phyloP scores from a whole-genome alignment of 2,113 vertebrate species.

The Sisor rabdophorus region DNA sequence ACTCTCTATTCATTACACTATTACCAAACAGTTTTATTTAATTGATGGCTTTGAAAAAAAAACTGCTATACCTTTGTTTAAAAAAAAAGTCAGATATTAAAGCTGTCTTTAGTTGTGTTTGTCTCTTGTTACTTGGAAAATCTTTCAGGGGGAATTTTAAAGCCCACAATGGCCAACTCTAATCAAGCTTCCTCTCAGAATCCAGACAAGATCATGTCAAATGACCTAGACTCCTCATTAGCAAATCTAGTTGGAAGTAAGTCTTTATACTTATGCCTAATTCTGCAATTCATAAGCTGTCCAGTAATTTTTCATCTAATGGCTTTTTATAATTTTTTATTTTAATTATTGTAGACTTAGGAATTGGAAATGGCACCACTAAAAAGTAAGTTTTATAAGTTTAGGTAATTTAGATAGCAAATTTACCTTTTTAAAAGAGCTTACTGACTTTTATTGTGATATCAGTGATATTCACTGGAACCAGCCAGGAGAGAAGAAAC shows the following conservation, averaged over 20 bases:
- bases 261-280: slow-evolving; percentile 58
- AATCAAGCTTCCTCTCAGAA: slow-evolving; percentile 79
- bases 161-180: slow-evolving; percentile 88
- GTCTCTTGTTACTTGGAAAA: slow-evolving; percentile 64
- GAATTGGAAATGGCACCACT: slow-evolving; percentile 94
- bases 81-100: background rate
- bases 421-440: background rate
- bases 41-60: background rate
- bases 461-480: slow-evolving; percentile 95
- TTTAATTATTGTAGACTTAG: slow-evolving; percentile 76
- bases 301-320: too few species aligned
- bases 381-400: slow-evolving; percentile 82
- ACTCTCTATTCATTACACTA: background rate
- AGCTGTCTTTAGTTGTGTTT: background rate
- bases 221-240: slow-evolving; percentile 95
- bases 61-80: background rate
- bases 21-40: too few species aligned
- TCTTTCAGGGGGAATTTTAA: slow-evolving; percentile 87
- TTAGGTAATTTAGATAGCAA: background rate
- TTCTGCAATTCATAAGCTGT: background rate
- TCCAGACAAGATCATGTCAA: slow-evolving; percentile 89
- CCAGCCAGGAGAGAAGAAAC: slow-evolving; percentile 94
- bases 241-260: slow-evolving; percentile 98
- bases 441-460: slow-evolving; percentile 41
- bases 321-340: background rate